phyloP scores from a whole-genome alignment of 2,888 invertebrate species.

The Chrysolina americana region DNA sequence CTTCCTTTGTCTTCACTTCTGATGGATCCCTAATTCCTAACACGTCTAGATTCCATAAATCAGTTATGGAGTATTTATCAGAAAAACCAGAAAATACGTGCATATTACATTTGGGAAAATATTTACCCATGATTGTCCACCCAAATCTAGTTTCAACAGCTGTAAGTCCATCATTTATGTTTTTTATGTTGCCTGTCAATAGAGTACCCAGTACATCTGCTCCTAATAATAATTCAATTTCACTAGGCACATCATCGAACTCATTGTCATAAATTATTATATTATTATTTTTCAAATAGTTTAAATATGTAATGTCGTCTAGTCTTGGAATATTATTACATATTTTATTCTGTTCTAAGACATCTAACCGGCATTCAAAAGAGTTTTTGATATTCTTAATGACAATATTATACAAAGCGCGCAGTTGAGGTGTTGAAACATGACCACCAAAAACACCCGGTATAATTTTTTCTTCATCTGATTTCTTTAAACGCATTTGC shows the following conservation, averaged over 20 bases:
- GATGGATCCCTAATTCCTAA: slow-evolving; percentile 7
- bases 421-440: slow-evolving; percentile 2
- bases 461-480: slow-evolving; percentile 10
- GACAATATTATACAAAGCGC: neutral
- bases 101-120: slow-evolving; percentile 6
- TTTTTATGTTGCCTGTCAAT: slow-evolving; percentile 1
- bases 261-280: slow-evolving; percentile 8
- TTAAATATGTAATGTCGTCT: slow-evolving; percentile 7
- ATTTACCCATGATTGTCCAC: slow-evolving; percentile 18
- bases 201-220: neutral
- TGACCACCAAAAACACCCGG: neutral
- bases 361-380: neutral
- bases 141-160: slow-evolving; percentile 13
- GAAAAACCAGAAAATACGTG: neutral
- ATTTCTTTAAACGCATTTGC: slow-evolving; percentile 3
- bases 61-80: slow-evolving; percentile 13
- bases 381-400: neutral
- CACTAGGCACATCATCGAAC: neutral
- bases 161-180: neutral
- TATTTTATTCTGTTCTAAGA: neutral
- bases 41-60: slow-evolving; percentile 17
- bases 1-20: slow-evolving; percentile 4
- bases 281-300: neutral
- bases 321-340: slow-evolving; percentile 10
- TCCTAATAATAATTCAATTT: slow-evolving; percentile 9